Evolutionary conservation across 1,140 invertebrate species (phyloP).

Genomic region (Brachionus rubens): DNA sequence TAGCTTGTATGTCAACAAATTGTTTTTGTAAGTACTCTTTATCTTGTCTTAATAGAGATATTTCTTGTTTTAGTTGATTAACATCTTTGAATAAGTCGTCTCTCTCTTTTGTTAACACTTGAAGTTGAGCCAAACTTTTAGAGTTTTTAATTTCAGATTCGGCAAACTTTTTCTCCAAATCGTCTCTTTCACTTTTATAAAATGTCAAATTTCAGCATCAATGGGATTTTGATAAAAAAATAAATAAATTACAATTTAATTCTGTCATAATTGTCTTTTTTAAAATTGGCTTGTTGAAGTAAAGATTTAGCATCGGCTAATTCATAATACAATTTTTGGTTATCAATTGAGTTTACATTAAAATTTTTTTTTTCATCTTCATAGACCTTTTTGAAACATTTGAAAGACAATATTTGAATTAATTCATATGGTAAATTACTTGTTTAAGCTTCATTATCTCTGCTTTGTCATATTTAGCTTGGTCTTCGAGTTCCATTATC

Average conservation of each 20-base stretch:
- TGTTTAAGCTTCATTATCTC: slow-evolving; percentile 32
- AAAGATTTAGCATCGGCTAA: slow-evolving; percentile 52
- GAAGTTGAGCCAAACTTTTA: slow-evolving; percentile 52
- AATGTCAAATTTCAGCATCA: slow-evolving; percentile 31
- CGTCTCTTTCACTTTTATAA: slow-evolving; percentile 55
- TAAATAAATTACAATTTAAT: slow-evolving; percentile 58
- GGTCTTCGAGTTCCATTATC: slow-evolving; percentile 27
- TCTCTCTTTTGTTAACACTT: slow-evolving; percentile 53
- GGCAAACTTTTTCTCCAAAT: slow-evolving; percentile 52
- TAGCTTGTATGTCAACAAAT: slow-evolving; percentile 53
- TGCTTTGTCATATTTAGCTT: slow-evolving; percentile 5
- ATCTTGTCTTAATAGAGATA: slow-evolving; percentile 57
- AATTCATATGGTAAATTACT: background rate
- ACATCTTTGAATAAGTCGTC: slow-evolving; percentile 58
- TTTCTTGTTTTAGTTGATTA: slow-evolving; percentile 54
- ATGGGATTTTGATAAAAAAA: too few relatives aligned
- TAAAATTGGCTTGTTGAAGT: slow-evolving; percentile 55
- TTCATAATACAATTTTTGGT: slow-evolving; percentile 53
- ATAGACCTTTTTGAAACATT: background rate
- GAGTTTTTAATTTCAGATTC: slow-evolving; percentile 53
- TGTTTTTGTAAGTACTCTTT: slow-evolving; percentile 60
- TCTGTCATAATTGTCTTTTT: slow-evolving; percentile 58
- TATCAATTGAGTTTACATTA: slow-evolving; percentile 25
- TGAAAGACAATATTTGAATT: background rate
- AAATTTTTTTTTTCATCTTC: slow-evolving; percentile 33